These are phyloP conservation scores for Murina feae DNA, from an alignment of 2,113 vertebrate genomes.

Conservation along the genomic window DNA sequence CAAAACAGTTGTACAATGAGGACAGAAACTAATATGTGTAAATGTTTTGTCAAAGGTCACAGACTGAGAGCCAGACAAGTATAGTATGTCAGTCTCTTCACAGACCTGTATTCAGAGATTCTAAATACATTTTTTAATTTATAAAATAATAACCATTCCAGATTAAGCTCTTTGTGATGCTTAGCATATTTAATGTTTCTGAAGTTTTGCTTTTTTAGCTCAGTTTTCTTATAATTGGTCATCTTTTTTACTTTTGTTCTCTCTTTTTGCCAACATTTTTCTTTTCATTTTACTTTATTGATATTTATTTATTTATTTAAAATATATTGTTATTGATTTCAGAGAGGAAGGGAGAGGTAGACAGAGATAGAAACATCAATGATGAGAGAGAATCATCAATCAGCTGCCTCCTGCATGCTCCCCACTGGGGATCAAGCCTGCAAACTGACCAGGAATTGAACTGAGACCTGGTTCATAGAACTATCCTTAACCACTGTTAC, in stretches of 20 bases:
- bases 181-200: constrained; percentile 24
- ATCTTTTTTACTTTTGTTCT: neutral
- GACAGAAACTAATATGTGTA: neutral
- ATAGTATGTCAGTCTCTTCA: neutral
- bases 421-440: too few species aligned
- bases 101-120: neutral
- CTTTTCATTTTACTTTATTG: neutral
- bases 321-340: too few species aligned
- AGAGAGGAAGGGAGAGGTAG: too few species aligned
- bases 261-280: neutral
- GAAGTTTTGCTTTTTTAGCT: neutral
- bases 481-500: too few species aligned
- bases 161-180: neutral
- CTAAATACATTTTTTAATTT: neutral
- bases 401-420: too few species aligned
- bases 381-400: too few species aligned
- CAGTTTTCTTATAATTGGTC: neutral
- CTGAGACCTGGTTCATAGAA: too few species aligned
- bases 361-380: too few species aligned
- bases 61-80: neutral
- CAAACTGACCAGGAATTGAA: too few species aligned
- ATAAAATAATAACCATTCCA: neutral
- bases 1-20: neutral
- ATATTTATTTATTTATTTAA: too few species aligned
- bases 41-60: neutral